A percentile compares a stretch with the other conserved stretches of the same genome.
Evolutionary conservation across 2,888 invertebrate species (phyloP).

Genomic region (Lasioglossum villosulum): DNA sequence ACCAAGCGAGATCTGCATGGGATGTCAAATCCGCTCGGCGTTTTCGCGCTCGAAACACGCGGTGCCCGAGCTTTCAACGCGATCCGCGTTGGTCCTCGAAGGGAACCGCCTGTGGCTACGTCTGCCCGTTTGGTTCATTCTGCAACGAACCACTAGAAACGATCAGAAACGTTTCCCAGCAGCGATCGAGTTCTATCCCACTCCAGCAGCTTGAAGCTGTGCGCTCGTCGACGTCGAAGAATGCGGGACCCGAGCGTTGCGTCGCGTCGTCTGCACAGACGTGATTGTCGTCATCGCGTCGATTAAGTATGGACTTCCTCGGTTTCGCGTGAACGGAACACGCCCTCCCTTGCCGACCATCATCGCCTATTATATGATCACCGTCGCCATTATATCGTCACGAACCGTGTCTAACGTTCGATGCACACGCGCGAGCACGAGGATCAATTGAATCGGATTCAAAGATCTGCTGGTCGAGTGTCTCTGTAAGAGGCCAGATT

Average conservation of each 20-base stretch:
- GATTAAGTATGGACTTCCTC: constrained; percentile 61
- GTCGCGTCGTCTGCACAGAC: constrained; percentile 31
- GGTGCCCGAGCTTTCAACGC: constrained; percentile 13
- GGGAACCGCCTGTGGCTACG: constrained; percentile 56
- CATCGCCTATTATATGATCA: constrained; percentile 56
- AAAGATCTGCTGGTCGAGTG: constrained; percentile 8
- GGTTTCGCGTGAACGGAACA: constrained; percentile 55
- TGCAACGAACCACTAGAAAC: constrained; percentile 29
- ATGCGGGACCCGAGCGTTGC: constrained; percentile 28
- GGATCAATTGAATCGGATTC: constrained; percentile 23
- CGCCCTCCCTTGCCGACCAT: constrained; percentile 36
- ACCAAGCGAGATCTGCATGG: constrained; percentile 19
- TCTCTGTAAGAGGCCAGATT: neutral
- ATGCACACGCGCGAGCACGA: neutral
- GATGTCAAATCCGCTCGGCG: neutral
- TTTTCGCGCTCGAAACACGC: constrained; percentile 11
- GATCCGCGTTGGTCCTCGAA: constrained; percentile 39
- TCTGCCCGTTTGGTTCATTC: constrained; percentile 35
- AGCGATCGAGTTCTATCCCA: neutral
- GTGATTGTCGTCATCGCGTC: constrained; percentile 52
- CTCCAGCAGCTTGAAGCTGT: constrained; percentile 51
- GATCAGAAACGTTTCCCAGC: constrained; percentile 58
- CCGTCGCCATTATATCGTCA: constrained; percentile 50
- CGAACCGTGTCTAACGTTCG: constrained; percentile 37
- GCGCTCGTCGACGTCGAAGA: constrained; percentile 32